These are phyloP conservation scores for Paragorgia papillata DNA, from an alignment of 92 coral and sea anemone genomes.

Conservation along the genomic window DNA sequence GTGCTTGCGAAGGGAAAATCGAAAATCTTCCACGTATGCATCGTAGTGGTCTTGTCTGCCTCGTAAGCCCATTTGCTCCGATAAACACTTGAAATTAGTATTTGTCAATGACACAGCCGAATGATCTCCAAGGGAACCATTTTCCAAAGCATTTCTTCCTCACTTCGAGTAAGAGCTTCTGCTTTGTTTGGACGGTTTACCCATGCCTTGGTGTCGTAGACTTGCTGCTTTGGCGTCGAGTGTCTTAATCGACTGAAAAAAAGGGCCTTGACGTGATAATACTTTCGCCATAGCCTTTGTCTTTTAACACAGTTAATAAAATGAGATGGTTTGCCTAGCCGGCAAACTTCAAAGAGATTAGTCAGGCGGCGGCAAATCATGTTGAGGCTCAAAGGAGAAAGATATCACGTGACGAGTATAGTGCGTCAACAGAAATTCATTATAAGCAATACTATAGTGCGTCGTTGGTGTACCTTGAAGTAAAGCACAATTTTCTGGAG, in stretches of 20 bases:
- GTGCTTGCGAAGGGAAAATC: constrained; percentile 27
- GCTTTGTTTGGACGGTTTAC: constrained; percentile 60
- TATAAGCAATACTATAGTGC: too few relatives aligned
- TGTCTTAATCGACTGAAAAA: constrained; percentile 45
- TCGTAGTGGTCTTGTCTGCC: constrained; percentile 64
- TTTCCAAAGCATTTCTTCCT: constrained; percentile 52
- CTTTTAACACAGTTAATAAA: too few relatives aligned
- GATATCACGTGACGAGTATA: too few relatives aligned
- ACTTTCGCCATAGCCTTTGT: constrained; percentile 31
- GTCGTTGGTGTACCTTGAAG: too few relatives aligned
- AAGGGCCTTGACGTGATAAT: constrained; percentile 47
- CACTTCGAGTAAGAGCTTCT: constrained; percentile 49
- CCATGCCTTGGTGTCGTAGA: constrained; percentile 63
- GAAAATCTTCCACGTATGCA: constrained; percentile 51
- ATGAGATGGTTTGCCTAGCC: too few relatives aligned
- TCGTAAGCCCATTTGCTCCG: constrained; percentile 51
- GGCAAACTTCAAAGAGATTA: too few relatives aligned
- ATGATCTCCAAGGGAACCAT: constrained; percentile 44
- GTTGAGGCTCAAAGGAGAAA: too few relatives aligned
- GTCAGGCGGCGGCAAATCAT: too few relatives aligned
- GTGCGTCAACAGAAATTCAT: too few relatives aligned
- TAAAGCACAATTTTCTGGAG: too few relatives aligned
- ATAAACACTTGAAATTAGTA: constrained; percentile 45
- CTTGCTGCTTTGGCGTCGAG: constrained; percentile 58
- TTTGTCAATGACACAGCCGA: constrained; percentile 34